These are phyloP conservation scores for Pachycephus smyrnensis DNA, from an alignment of 2,888 invertebrate species.

Conservation along the genomic window DNA sequence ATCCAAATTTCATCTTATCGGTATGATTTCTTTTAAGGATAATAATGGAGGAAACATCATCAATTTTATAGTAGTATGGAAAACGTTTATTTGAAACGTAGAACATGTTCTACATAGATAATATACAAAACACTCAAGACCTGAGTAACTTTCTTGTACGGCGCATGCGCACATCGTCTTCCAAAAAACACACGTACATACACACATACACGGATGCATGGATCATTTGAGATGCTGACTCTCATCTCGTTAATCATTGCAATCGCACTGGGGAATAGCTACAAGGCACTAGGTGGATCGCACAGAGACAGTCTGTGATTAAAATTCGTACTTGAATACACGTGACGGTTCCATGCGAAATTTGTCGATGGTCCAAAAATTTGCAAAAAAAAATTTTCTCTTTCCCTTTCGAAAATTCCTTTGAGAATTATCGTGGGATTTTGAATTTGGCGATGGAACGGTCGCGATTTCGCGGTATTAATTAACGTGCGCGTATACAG, in stretches of 20 bases:
- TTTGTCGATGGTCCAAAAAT: neutral
- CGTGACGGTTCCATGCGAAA: conserved; percentile 6
- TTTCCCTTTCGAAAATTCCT: neutral
- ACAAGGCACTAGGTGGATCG: conserved; percentile 63
- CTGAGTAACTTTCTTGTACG: conserved; percentile 35
- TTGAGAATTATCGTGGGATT: neutral
- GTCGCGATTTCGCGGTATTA: neutral
- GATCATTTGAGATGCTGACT: conserved; percentile 21
- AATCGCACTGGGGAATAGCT: conserved; percentile 50
- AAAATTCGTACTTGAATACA: conserved; percentile 28
- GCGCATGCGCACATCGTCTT: conserved; percentile 20
- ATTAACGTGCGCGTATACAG: neutral
- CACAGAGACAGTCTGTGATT: conserved; percentile 33
- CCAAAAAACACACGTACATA: neutral
- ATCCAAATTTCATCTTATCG: neutral
- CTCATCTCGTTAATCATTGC: conserved; percentile 27
- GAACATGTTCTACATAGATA: conserved; percentile 54
- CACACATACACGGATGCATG: neutral
- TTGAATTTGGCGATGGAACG: neutral
- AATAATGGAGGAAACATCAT: neutral
- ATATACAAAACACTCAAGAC: conserved; percentile 58
- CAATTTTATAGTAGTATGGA: conserved; percentile 42
- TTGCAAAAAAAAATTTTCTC: neutral
- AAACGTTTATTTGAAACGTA: conserved; percentile 63
- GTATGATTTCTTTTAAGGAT: neutral